phyloP scores from a whole-genome alignment of 2,888 invertebrate species.

The Cryptocephalus moraei region DNA sequence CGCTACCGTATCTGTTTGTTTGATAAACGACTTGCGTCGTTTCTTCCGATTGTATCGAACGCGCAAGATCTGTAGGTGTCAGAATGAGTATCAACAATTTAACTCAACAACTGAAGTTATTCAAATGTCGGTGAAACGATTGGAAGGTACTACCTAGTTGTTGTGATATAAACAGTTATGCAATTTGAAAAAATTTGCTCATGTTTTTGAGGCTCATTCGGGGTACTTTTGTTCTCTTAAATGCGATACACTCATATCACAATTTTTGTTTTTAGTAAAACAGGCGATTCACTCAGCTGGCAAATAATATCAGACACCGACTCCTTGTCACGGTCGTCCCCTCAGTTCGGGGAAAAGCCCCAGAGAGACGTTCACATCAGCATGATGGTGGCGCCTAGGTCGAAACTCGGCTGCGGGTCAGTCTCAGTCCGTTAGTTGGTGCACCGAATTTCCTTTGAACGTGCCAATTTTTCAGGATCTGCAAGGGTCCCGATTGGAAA shows the following conservation, averaged over 20 bases:
- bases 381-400: constrained; percentile 69
- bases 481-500: constrained; percentile 77
- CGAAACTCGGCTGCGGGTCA: constrained; percentile 77
- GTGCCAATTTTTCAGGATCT: constrained; percentile 47
- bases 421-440: constrained; percentile 16
- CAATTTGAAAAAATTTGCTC: no score
- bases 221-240: no score
- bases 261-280: constrained; percentile 45
- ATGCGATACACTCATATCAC: neutral
- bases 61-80: no score
- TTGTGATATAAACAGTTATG: no score
- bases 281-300: constrained; percentile 72
- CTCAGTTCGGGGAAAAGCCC: constrained; percentile 45
- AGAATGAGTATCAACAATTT: no score
- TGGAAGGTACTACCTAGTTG: no score
- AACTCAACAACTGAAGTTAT: no score
- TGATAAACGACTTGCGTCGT: no score
- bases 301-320: constrained; percentile 56
- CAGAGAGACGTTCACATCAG: constrained; percentile 58
- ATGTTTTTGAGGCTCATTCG: neutral
- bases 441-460: neutral
- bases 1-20: no score
- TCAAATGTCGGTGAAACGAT: no score
- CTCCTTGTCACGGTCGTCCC: constrained; percentile 45
- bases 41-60: no score